These are phyloP conservation scores for Noctua fimbriata DNA, from an alignment of 2,888 invertebrate species.

Conservation along the genomic window DNA sequence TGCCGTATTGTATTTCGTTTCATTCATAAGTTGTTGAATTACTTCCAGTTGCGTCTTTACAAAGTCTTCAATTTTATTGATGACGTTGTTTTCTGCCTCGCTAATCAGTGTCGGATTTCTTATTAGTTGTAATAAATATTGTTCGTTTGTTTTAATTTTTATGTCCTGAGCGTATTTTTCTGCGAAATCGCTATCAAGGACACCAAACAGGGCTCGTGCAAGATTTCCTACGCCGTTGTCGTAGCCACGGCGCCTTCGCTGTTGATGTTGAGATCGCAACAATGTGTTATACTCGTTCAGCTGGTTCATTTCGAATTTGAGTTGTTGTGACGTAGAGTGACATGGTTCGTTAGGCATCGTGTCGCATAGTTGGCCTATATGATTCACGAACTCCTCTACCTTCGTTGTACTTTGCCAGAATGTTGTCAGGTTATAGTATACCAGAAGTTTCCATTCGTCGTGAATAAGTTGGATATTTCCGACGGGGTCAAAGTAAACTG, in stretches of 20 bases:
- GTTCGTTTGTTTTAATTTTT: neutral
- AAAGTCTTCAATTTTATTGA: constrained; percentile 7
- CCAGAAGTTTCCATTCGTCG: too few species aligned
- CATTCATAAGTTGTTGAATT: constrained; percentile 7
- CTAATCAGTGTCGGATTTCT: neutral
- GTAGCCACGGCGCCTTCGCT: too few species aligned
- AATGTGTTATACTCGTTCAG: too few species aligned
- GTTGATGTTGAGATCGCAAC: too few species aligned
- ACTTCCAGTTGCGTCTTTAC: constrained; percentile 2
- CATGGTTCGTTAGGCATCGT: too few species aligned
- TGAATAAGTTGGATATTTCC: constrained; percentile 1
- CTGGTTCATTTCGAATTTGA: too few species aligned
- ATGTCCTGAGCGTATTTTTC: constrained; percentile 8
- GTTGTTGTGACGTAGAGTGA: too few species aligned
- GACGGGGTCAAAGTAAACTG: constrained; percentile 6
- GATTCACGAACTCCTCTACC: too few species aligned
- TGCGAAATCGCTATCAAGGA: neutral
- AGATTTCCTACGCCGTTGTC: neutral
- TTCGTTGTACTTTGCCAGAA: too few species aligned
- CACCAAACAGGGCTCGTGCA: neutral
- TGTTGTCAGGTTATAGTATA: too few species aligned
- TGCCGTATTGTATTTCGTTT: neutral
- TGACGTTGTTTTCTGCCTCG: constrained; percentile 8
- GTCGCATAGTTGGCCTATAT: too few species aligned
- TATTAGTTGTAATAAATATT: neutral